Conservation (phyloP, 2,888 invertebrate genomes). For the Caradrina kadenii region DNA sequence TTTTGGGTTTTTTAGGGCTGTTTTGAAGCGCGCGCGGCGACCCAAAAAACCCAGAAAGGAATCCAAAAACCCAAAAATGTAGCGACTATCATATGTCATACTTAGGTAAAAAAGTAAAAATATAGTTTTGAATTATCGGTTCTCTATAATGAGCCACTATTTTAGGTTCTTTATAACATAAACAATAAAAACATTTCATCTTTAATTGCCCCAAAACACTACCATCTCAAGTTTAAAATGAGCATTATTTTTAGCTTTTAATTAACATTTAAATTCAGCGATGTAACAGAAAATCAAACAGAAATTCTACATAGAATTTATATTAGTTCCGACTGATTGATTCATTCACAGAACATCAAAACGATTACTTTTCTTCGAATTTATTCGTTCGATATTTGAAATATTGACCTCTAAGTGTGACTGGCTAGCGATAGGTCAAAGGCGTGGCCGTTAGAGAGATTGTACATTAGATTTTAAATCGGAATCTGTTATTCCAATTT, state of each 20-base stretch:
- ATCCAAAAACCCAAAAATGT: too few relatives aligned
- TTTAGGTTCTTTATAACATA: too few relatives aligned
- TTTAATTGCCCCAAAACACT: neutral
- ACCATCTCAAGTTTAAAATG: too few relatives aligned
- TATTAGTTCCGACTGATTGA: conserved; percentile 53
- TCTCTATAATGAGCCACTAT: too few relatives aligned
- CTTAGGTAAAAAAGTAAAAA: too few relatives aligned
- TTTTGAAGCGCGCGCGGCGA: too few relatives aligned
- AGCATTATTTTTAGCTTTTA: neutral
- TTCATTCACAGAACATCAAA: conserved; percentile 61
- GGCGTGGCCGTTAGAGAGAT: conserved; percentile 74
- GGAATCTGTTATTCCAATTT: neutral
- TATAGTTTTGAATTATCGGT: too few relatives aligned
- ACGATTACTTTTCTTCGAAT: conserved; percentile 59
- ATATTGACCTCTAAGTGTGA: conserved; percentile 68
- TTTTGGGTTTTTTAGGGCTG: too few relatives aligned
- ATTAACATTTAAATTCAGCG: conserved; percentile 3
- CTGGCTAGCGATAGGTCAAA: conserved; percentile 79
- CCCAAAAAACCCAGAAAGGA: too few relatives aligned
- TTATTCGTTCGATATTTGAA: conserved; percentile 62
- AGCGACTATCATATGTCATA: too few relatives aligned
- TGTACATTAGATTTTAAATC: conserved; percentile 27
- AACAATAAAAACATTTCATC: neutral
- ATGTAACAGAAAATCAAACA: conserved; percentile 19
- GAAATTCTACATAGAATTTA: conserved; percentile 31